Percentiles rank a stretch among this genome's conserved stretches.
Evolutionary conservation across 2,113 vertebrate genomes (phyloP).

Genomic region (Pangasianodon hypophthalmus): DNA sequence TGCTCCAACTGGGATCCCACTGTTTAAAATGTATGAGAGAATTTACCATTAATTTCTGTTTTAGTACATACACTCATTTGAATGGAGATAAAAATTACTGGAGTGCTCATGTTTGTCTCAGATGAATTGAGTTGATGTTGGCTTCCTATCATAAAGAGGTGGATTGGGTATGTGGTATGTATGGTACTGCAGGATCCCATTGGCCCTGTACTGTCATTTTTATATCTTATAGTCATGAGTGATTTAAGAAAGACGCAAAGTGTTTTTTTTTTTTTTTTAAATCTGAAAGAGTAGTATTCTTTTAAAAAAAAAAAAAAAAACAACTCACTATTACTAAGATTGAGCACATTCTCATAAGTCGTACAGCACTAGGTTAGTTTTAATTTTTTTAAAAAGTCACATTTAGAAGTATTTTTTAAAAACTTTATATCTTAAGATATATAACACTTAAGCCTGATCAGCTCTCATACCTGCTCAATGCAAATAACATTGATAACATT

Average conservation of each 20-base stretch:
- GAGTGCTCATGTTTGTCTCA: conserved; percentile 36
- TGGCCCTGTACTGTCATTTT: background rate
- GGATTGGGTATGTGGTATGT: conserved; percentile 9
- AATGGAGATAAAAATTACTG: conserved; percentile 42
- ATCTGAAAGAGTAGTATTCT: background rate
- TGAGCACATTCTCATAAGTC: background rate
- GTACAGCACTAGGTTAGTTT: background rate
- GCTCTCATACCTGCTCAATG: background rate
- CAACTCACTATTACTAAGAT: background rate
- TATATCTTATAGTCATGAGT: background rate
- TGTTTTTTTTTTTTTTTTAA: background rate
- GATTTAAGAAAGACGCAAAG: background rate
- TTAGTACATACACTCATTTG: conserved; percentile 39
- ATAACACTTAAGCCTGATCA: background rate
- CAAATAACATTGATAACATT: background rate
- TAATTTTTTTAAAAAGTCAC: background rate
- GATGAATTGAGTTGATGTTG: conserved; percentile 39
- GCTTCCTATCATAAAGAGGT: conserved; percentile 18
- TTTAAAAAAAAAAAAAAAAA: background rate
- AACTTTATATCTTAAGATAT: background rate
- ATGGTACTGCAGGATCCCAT: background rate
- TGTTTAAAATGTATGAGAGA: conserved; percentile 49
- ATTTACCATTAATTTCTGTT: conserved; percentile 42
- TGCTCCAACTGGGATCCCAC: conserved; percentile 54
- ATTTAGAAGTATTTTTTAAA: background rate